Evolutionary conservation across 2,797 vertebrate species (phyloP).

Genomic region (Chanos chanos): DNA sequence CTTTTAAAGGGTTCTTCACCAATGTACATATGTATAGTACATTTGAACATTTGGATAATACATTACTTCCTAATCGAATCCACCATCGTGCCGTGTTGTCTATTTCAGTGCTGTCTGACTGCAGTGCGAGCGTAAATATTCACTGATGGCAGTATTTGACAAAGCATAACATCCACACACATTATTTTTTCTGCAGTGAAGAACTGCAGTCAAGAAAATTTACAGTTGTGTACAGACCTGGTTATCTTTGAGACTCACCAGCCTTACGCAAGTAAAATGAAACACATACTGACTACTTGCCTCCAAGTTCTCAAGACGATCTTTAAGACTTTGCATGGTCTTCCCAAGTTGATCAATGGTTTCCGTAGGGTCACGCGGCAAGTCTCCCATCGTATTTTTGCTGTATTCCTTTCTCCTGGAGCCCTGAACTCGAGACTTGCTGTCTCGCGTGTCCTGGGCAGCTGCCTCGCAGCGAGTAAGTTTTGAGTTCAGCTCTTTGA

Average conservation of each 20-base stretch:
- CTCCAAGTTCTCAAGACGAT: slow-evolving; percentile 91
- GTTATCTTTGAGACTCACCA: neutral
- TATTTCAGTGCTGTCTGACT: too few relatives aligned
- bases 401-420: slow-evolving; percentile 77
- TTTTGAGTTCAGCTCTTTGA: slow-evolving; percentile 92
- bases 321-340: slow-evolving; percentile 92
- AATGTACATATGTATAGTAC: too few relatives aligned
- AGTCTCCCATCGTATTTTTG: slow-evolving; percentile 92
- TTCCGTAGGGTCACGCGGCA: slow-evolving; percentile 86
- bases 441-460: slow-evolving; percentile 66
- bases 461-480: slow-evolving; percentile 86
- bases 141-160: too few relatives aligned
- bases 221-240: neutral
- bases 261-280: neutral
- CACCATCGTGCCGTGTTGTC: too few relatives aligned
- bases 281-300: slow-evolving; percentile 62
- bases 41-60: too few relatives aligned
- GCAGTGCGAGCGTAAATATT: too few relatives aligned
- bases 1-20: too few relatives aligned
- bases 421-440: slow-evolving; percentile 69
- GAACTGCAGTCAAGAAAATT: too few relatives aligned
- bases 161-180: too few relatives aligned
- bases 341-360: slow-evolving; percentile 90
- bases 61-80: too few relatives aligned
- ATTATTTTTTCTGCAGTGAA: too few relatives aligned